These are phyloP conservation scores for Mycteria americana DNA, from an alignment of 2,797 vertebrate species.

Conservation along the genomic window DNA sequence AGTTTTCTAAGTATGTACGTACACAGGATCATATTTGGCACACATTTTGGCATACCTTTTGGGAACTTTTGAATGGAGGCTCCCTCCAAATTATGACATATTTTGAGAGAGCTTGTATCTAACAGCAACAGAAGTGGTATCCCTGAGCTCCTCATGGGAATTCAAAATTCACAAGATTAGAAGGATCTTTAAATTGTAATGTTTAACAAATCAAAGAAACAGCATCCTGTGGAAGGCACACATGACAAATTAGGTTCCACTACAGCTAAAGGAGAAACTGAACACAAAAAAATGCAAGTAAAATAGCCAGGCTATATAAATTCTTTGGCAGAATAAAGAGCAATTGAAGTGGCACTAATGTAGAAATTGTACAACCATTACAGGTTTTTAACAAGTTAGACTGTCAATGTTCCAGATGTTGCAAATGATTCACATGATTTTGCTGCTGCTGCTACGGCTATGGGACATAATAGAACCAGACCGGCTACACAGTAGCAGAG, in stretches of 20 bases:
- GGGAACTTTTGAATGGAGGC: neutral
- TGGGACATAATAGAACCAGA: neutral
- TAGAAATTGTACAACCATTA: slow-evolving; percentile 35
- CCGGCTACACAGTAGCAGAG: neutral
- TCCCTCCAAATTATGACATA: neutral
- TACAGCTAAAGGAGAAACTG: neutral
- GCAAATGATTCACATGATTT: slow-evolving; percentile 15
- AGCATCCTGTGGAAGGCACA: neutral
- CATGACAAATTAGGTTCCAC: neutral
- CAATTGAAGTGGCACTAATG: slow-evolving; percentile 31
- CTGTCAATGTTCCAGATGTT: slow-evolving; percentile 48
- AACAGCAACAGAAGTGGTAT: neutral
- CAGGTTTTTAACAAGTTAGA: slow-evolving; percentile 47
- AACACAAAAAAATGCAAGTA: neutral
- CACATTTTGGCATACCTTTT: neutral
- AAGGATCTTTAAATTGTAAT: neutral
- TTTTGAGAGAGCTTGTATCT: neutral
- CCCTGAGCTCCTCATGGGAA: neutral
- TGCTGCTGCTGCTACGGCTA: neutral
- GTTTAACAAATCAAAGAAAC: neutral
- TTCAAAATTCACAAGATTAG: neutral
- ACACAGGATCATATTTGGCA: neutral
- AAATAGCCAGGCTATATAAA: neutral
- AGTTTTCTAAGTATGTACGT: neutral
- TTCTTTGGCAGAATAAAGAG: neutral